Evolutionary conservation across 1,140 invertebrate genomes (phyloP).

Genomic region (Zaprionus tsacasi): DNA sequence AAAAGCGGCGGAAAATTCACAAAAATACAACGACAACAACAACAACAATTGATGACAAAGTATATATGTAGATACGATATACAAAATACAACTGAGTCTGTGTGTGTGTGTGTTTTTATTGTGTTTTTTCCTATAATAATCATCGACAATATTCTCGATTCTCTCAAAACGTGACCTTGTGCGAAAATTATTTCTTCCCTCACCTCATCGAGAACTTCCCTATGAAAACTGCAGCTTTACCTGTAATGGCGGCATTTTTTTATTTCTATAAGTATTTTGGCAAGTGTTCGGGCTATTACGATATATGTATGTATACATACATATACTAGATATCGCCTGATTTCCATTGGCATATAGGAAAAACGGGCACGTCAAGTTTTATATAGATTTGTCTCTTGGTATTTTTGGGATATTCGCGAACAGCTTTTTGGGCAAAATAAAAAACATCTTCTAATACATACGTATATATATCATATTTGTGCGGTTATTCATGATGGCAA

Average conservation of each 20-base stretch:
- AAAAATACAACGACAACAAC: conserved; percentile 31
- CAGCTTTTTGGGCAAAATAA: conserved; percentile 55
- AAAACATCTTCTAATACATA: conserved; percentile 54
- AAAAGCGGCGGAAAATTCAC: conserved; percentile 63
- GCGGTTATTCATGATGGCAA: conserved; percentile 57
- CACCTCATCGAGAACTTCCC: neutral
- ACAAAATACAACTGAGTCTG: conserved; percentile 12
- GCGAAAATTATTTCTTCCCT: conserved; percentile 14
- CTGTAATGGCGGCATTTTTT: conserved; percentile 38
- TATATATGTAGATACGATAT: conserved; percentile 34
- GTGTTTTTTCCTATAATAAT: conserved; percentile 25
- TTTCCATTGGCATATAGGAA: conserved; percentile 66
- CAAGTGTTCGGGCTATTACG: conserved; percentile 33
- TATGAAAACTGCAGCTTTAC: conserved; percentile 10
- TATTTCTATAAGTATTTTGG: conserved; percentile 37
- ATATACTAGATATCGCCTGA: conserved; percentile 41
- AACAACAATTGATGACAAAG: conserved; percentile 55
- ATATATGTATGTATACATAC: conserved; percentile 19
- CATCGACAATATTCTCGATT: conserved; percentile 8
- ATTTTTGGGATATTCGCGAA: conserved; percentile 57
- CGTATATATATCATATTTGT: conserved; percentile 56
- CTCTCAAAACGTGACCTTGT: conserved; percentile 37
- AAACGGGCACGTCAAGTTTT: conserved; percentile 52
- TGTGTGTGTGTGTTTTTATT: conserved; percentile 33
- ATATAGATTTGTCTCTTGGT: conserved; percentile 59